A percentile compares a stretch with the other conserved stretches of the same genome.
phyloP scores from a whole-genome alignment of 2,888 invertebrate species.

The Cheilosia pagana region DNA sequence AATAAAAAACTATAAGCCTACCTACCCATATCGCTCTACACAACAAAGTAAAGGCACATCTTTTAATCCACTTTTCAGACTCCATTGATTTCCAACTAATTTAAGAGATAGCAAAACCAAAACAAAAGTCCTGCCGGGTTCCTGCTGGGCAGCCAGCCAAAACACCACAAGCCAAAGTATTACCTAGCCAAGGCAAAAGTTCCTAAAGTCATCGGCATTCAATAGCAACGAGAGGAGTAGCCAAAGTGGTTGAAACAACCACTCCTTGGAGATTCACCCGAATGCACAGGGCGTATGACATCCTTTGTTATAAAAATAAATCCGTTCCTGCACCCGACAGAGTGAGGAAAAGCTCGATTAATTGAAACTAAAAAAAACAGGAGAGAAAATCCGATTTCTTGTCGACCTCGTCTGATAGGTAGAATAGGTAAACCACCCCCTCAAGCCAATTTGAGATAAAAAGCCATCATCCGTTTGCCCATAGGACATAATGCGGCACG shows the following conservation, averaged over 20 bases:
- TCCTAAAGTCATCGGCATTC: conserved; percentile 40
- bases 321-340: neutral
- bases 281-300: neutral
- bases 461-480: conserved; percentile 40
- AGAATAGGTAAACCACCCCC: conserved; percentile 33
- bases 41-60: conserved; percentile 43
- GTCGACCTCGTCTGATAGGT: conserved; percentile 28
- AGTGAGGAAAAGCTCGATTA: conserved; percentile 53
- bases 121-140: conserved; percentile 9
- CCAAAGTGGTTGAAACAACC: neutral
- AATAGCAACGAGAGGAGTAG: neutral
- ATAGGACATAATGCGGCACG: conserved; percentile 52
- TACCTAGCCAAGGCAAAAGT: conserved; percentile 44
- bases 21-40: neutral
- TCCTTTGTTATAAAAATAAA: conserved; percentile 37
- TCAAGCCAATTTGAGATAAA: conserved; percentile 40
- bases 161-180: conserved; percentile 59
- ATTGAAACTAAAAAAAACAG: conserved; percentile 65
- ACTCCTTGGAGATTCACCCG: conserved; percentile 1
- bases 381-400: conserved; percentile 61
- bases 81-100: conserved; percentile 69
- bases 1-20: neutral
- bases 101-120: conserved; percentile 43
- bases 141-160: conserved; percentile 65
- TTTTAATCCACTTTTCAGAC: conserved; percentile 65